A percentile compares a stretch with the other conserved stretches of the same genome.
phyloP scores from a whole-genome alignment of 2,888 invertebrate genomes.

The Polylopha cassiicola region DNA sequence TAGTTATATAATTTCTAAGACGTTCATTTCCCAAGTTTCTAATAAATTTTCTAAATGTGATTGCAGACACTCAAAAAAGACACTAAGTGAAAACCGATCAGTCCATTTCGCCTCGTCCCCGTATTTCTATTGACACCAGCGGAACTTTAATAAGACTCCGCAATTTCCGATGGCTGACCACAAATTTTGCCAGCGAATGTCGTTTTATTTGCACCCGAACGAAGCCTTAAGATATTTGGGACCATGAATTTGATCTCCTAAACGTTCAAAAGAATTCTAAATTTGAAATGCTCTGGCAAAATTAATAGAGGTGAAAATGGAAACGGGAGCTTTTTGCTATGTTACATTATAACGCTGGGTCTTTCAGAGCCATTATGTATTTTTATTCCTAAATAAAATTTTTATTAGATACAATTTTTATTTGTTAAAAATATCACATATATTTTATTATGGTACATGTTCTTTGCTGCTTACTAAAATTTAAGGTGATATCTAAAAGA shows the following conservation, averaged over 20 bases:
- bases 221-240: conserved; percentile 35
- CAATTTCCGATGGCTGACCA: conserved; percentile 63
- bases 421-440: no score
- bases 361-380: no score
- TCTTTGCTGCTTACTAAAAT: no score
- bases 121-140: conserved; percentile 52
- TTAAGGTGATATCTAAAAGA: no score
- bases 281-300: conserved; percentile 27
- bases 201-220: conserved; percentile 45
- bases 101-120: conserved; percentile 46
- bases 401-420: no score
- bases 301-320: conserved; percentile 20
- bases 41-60: no score
- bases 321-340: conserved; percentile 23
- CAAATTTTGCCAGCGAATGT: conserved; percentile 53
- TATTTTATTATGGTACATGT: no score
- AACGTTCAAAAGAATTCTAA: conserved; percentile 22
- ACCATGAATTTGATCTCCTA: conserved; percentile 13
- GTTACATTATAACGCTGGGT: no score
- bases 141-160: conserved; percentile 63
- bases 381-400: no score
- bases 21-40: no score
- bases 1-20: no score
- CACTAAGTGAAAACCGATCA: conserved; percentile 32
- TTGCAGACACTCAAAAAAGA: no score